Percentiles rank a stretch among this genome's conserved stretches.
These are phyloP conservation scores for Parazoanthus atlanticus DNA, from an alignment of 92 coral and sea anemone species.

Conservation along the genomic window DNA sequence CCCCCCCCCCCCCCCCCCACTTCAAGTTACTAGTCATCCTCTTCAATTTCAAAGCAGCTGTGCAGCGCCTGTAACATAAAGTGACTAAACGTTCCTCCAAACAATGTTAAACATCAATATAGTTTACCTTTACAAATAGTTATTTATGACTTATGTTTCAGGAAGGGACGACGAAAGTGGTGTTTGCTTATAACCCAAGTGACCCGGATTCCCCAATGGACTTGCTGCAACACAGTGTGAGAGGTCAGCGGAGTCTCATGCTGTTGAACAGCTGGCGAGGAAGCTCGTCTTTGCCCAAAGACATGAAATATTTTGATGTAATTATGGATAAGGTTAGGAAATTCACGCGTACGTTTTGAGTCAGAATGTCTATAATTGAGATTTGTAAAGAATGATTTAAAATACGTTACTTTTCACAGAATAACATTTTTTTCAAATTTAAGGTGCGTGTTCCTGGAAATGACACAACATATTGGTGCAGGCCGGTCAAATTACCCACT, in stretches of 20 bases:
- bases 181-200: conserved; percentile 50
- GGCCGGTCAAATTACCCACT: conserved; percentile 34
- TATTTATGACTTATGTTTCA: neutral
- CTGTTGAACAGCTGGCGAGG: conserved; percentile 38
- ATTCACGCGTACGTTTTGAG: no score
- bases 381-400: no score
- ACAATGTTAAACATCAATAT: no score
- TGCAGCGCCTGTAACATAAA: no score
- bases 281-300: conserved; percentile 49
- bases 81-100: no score
- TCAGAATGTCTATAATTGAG: no score
- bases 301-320: conserved; percentile 48
- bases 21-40: no score
- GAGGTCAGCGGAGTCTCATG: conserved; percentile 55
- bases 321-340: conserved; percentile 25
- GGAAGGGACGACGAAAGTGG: conserved; percentile 63
- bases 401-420: no score
- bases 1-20: no score
- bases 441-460: neutral
- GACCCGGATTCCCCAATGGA: conserved; percentile 53
- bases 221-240: conserved; percentile 44
- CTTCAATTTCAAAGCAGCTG: no score
- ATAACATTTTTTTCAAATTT: neutral
- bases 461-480: conserved; percentile 47
- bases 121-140: no score